These are phyloP conservation scores for Lathronympha strigana DNA, from an alignment of 2,888 invertebrate species.

Conservation along the genomic window DNA sequence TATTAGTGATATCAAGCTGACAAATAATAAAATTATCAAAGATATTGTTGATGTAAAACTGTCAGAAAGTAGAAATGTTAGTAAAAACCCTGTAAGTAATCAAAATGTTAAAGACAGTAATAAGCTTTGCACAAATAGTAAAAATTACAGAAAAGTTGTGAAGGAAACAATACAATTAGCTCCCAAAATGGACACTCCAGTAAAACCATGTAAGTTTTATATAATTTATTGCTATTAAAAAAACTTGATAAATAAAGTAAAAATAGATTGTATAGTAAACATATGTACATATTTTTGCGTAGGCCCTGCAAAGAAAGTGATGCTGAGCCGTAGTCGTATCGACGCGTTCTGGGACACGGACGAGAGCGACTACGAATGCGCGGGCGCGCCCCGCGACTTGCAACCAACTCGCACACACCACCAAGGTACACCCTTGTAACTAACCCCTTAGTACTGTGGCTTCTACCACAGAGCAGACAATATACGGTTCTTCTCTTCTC, in stretches of 20 bases:
- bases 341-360: conserved; percentile 73
- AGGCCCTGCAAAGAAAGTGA: conserved; percentile 44
- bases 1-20: neutral
- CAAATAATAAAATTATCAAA: neutral
- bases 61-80: neutral
- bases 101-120: neutral
- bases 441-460: neutral
- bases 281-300: neutral
- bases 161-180: neutral
- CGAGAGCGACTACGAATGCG: conserved; percentile 61
- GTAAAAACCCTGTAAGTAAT: neutral
- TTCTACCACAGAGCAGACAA: too few relatives aligned
- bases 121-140: neutral
- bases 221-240: neutral
- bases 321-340: conserved; percentile 48
- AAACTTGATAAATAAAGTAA: conserved; percentile 19
- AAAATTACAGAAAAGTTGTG: neutral
- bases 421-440: neutral
- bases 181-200: neutral
- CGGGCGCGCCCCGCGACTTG: neutral
- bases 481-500: neutral
- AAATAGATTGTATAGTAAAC: neutral
- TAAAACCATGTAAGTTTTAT: conserved; percentile 10
- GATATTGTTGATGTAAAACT: neutral
- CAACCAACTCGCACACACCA: neutral